Percentiles rank a stretch among this genome's conserved stretches.
Evolutionary conservation across 2,113 vertebrate species (phyloP).

Genomic region (Leptosomus discolor): DNA sequence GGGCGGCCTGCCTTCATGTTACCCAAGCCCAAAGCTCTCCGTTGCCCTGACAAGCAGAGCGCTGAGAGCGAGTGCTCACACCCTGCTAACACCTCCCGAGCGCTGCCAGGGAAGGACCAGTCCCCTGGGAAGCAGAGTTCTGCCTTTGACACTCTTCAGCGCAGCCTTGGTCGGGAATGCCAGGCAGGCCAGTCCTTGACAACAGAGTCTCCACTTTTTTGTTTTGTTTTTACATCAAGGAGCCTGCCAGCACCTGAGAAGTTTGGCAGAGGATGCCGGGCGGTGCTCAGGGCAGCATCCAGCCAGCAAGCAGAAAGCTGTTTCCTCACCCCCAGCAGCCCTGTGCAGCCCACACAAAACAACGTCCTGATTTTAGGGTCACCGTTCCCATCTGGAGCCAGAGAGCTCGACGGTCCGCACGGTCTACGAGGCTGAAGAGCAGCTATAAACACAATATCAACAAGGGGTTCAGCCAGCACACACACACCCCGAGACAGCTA

Average conservation of each 20-base stretch:
- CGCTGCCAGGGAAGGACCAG: not conserved
- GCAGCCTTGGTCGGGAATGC: not conserved
- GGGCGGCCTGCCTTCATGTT: not conserved
- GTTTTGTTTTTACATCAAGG: not conserved
- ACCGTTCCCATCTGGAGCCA: not conserved
- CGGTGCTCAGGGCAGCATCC: not conserved
- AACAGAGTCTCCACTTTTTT: not conserved
- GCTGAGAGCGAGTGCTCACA: not conserved
- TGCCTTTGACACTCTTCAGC: not conserved
- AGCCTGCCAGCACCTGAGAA: not conserved
- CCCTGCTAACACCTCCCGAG: not conserved
- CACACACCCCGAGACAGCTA: not conserved
- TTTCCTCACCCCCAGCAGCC: not conserved
- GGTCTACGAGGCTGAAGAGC: not conserved
- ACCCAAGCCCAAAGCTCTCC: not conserved
- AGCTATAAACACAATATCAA: not conserved
- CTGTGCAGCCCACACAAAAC: not conserved
- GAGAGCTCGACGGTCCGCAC: fast-evolving
- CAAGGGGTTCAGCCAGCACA: not conserved
- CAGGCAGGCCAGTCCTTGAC: not conserved
- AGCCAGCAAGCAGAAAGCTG: not conserved
- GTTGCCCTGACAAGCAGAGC: not conserved
- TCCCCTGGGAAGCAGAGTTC: fast-evolving
- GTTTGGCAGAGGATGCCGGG: not conserved
- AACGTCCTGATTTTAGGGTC: not conserved